Percentiles rank a stretch among this genome's conserved stretches.
phyloP scores from a whole-genome alignment of 2,113 vertebrate genomes.

The Hystrix cristata region DNA sequence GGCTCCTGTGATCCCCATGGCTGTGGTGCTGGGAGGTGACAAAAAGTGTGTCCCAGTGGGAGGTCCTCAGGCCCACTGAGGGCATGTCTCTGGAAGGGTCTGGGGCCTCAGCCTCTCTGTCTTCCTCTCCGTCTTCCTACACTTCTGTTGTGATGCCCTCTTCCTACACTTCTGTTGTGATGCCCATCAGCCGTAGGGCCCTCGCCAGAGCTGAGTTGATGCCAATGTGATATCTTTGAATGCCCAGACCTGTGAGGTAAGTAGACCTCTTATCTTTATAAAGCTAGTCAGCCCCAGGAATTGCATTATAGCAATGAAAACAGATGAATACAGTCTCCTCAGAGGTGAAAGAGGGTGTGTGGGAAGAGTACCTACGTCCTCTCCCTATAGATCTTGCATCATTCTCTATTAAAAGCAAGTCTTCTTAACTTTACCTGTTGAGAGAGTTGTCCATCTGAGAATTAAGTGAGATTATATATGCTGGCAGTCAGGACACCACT shows the following conservation, averaged over 20 bases:
- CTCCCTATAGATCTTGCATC: neutral
- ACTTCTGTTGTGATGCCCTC: no score
- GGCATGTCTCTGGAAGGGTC: neutral
- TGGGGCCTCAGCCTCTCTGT: no score
- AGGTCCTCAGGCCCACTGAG: neutral
- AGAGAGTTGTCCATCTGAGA: neutral
- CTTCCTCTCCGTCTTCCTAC: no score
- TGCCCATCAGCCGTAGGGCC: no score
- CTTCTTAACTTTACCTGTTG: neutral
- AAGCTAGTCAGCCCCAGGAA: neutral
- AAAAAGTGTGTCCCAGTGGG: neutral
- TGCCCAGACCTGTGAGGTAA: neutral
- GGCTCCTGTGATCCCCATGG: neutral
- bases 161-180: no score
- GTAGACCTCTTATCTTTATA: neutral
- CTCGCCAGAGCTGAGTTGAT: no score
- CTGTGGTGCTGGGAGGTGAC: neutral
- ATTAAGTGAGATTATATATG: neutral
- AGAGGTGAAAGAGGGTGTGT: neutral
- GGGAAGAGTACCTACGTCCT: neutral
- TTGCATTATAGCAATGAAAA: neutral
- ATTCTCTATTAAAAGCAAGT: neutral
- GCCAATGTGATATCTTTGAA: no score
- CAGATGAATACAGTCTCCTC: neutral
- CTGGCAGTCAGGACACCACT: neutral